A percentile compares a stretch with the other conserved stretches of the same genome.
Evolutionary conservation across 2,113 vertebrate genomes (phyloP).

Genomic region (Xiphorhynchus elegans): DNA sequence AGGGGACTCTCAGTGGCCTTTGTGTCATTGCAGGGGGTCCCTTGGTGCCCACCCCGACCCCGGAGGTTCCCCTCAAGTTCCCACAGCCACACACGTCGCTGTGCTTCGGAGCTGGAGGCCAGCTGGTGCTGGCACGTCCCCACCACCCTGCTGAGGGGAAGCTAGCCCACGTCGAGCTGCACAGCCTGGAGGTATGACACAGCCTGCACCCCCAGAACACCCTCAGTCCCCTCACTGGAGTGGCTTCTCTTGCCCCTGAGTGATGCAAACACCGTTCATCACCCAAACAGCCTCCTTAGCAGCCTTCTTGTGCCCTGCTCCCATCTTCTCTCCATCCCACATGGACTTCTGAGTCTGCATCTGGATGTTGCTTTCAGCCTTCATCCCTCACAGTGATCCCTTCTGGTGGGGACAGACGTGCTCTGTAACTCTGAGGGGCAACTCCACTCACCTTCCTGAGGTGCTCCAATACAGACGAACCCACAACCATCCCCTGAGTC

Average conservation of each 20-base stretch:
- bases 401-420: too few relatives aligned
- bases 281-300: not conserved
- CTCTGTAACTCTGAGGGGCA: not conserved
- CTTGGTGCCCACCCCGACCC: not conserved
- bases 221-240: not conserved
- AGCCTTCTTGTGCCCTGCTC: not conserved
- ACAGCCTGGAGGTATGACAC: slow-evolving; percentile 85
- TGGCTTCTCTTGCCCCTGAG: not conserved
- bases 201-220: not conserved
- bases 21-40: slow-evolving; percentile 40
- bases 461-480: not conserved
- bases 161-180: slow-evolving; percentile 78
- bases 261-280: not conserved
- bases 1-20: not conserved
- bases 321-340: not conserved
- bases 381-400: not conserved
- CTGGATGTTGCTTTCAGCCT: not conserved
- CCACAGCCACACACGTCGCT: slow-evolving; percentile 74
- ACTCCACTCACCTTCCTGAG: not conserved
- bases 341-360: rapidly evolving
- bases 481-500: rapidly evolving
- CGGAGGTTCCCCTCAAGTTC: slow-evolving; percentile 79
- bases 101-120: slow-evolving; percentile 87
- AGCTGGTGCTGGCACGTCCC: slow-evolving; percentile 80
- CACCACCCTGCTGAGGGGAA: slow-evolving; percentile 71